Evolutionary conservation across 2,113 vertebrate genomes (phyloP), one percentile per base, ranked within the genome.

Genomic region (Apteryx owenii): DNA sequence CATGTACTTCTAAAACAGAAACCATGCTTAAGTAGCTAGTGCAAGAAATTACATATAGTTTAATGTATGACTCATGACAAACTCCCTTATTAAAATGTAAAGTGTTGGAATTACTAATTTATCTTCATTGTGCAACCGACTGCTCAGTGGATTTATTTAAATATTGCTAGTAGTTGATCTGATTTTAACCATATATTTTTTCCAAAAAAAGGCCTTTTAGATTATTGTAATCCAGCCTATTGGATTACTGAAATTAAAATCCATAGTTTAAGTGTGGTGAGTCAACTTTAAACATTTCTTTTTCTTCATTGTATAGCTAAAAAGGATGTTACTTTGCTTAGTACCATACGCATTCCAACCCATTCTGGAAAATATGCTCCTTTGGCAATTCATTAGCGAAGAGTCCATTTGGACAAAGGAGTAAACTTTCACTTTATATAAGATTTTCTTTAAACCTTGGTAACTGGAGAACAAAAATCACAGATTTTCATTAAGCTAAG

Each of bases 301-400:
- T 86, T 78, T 92, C 58, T 79, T 73, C 17, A 22, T 38, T 73
- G 54, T 91, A 89, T 46, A 81, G 79, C 84, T 94, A 75, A 85
- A 95, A 69, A 83, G 42, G 64, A 60, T 38, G 77, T 56, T 62
- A 85, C 44, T 31, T 82, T 85, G 58, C 54, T 91, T 73, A 91
- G 2, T n/a, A 90, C 40, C 64, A 83, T 14, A 80, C 14, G 78
- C 29, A 95, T n/a, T 48, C 51, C 38, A 53, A 42, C 58, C 61
- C 2, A 0, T 71, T 95, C 70, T 82, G 84, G 78, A 66, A 77
- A 92, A 97, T 58, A 95, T 56, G 94, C 68, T 93, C 90, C 91
- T 96, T 97, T 98, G 97, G 97, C 97, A 97, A 95, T 84, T 94
- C 71, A 88, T 93, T 38, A 96, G 60, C 75, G 85, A 51, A 13